These are phyloP conservation scores for Tetropium fuscum DNA, from an alignment of 2,888 invertebrate genomes.

Conservation along the genomic window DNA sequence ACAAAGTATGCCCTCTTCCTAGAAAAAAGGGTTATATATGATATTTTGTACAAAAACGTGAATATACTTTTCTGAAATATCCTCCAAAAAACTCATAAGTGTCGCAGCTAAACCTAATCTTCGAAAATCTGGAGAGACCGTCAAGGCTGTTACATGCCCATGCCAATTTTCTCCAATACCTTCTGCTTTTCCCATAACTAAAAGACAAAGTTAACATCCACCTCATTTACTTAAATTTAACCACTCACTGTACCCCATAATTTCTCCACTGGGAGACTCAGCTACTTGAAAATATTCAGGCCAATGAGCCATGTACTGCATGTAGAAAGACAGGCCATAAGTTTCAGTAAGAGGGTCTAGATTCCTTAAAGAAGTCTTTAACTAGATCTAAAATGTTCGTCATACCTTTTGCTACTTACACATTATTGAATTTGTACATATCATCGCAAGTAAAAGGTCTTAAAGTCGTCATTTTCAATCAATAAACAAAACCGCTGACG, in stretches of 20 bases:
- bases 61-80: slow-evolving; percentile 92
- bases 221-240: neutral
- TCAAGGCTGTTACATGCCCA: slow-evolving; percentile 98
- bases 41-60: neutral
- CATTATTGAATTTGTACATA: slow-evolving; percentile 94
- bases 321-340: slow-evolving; percentile 94
- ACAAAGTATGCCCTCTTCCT: slow-evolving; percentile 98
- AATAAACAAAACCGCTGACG: too few relatives aligned
- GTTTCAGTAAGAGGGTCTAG: slow-evolving; percentile 98
- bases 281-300: slow-evolving; percentile 99
- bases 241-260: slow-evolving; percentile 97
- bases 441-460: slow-evolving; percentile 94
- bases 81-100: slow-evolving; percentile 94
- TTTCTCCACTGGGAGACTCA: slow-evolving; percentile 94
- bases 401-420: slow-evolving; percentile 74
- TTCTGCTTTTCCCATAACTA: slow-evolving; percentile 99
- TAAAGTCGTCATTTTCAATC: slow-evolving; percentile 91
- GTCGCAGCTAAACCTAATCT: slow-evolving; percentile 92
- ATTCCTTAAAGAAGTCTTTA: slow-evolving; percentile 76
- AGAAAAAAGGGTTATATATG: slow-evolving; percentile 57
- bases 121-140: slow-evolving; percentile 95
- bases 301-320: slow-evolving; percentile 98
- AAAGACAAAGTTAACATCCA: slow-evolving; percentile 51
- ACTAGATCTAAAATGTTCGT: neutral
- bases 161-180: slow-evolving; percentile 98